Evolutionary conservation across 2,888 invertebrate species (phyloP).

Genomic region (Acanthosepion pharaonis): DNA sequence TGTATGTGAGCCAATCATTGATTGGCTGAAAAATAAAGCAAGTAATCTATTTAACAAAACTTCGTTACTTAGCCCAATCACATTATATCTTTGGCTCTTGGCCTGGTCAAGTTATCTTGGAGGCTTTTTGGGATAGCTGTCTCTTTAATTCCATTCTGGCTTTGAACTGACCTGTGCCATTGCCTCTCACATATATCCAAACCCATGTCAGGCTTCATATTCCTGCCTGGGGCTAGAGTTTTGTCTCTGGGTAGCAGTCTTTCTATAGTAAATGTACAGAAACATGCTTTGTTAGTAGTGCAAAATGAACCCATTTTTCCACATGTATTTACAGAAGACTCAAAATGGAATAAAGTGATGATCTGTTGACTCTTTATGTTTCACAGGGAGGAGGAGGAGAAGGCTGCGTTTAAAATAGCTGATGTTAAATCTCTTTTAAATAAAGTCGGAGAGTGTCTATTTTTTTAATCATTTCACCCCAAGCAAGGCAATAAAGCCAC

Average conservation of each 20-base stretch:
- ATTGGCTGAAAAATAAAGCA: constrained; percentile 6
- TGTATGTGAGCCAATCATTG: background rate
- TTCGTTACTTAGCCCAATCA: background rate
- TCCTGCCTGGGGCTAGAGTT: background rate
- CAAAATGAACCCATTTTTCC: too few species aligned
- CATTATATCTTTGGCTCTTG: background rate
- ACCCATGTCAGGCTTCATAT: background rate
- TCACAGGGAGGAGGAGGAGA: too few species aligned
- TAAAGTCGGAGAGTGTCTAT: too few species aligned
- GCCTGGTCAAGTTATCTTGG: background rate
- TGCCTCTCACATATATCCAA: background rate
- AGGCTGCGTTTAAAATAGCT: too few species aligned
- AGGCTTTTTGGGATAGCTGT: background rate
- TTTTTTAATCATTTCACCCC: too few species aligned
- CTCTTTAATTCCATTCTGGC: background rate
- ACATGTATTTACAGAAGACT: too few species aligned
- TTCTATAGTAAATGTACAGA: background rate
- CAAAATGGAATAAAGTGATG: too few species aligned
- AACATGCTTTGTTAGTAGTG: background rate
- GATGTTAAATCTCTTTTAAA: too few species aligned
- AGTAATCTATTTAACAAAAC: constrained; percentile 9
- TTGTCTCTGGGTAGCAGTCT: background rate
- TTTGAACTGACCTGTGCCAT: background rate
- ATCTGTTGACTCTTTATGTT: too few species aligned
- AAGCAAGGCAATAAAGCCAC: too few species aligned